Evolutionary conservation across 2,113 vertebrate species (phyloP).

Genomic region (Peromyscus polionotus): DNA sequence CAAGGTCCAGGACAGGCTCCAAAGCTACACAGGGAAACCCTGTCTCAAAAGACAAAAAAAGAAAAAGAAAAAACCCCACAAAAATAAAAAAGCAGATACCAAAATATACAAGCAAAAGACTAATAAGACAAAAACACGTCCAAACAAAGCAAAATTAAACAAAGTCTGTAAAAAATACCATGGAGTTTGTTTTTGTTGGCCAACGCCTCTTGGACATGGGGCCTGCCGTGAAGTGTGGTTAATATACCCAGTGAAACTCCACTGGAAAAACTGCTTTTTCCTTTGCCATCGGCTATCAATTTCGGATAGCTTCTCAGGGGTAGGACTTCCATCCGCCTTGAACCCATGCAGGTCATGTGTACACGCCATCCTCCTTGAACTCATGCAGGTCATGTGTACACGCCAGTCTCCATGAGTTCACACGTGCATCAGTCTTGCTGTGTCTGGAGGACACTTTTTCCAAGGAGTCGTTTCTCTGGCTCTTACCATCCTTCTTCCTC

Average conservation of each 20-base stretch:
- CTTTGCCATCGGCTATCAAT: neutral
- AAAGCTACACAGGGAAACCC: neutral
- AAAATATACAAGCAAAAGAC: neutral
- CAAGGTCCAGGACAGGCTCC: no score
- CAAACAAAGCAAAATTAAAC: neutral
- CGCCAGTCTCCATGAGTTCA: neutral
- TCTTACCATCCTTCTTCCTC: neutral
- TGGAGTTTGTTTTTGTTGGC: neutral
- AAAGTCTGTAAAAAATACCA: neutral
- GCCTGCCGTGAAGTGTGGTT: neutral
- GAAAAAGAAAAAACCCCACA: no score
- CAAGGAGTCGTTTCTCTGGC: neutral
- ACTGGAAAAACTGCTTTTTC: neutral
- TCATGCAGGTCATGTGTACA: no score
- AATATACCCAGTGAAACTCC: neutral
- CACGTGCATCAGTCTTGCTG: neutral
- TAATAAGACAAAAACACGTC: neutral
- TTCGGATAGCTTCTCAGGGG: neutral
- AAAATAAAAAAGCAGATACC: neutral
- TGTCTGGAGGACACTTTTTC: neutral
- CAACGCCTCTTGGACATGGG: neutral
- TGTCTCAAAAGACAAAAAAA: neutral
- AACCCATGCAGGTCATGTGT: no score
- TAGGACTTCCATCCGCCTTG: neutral
- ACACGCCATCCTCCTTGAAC: no score